Conservation (phyloP, 2,888 invertebrate genomes). For the Orchesella flavescens region DNA sequence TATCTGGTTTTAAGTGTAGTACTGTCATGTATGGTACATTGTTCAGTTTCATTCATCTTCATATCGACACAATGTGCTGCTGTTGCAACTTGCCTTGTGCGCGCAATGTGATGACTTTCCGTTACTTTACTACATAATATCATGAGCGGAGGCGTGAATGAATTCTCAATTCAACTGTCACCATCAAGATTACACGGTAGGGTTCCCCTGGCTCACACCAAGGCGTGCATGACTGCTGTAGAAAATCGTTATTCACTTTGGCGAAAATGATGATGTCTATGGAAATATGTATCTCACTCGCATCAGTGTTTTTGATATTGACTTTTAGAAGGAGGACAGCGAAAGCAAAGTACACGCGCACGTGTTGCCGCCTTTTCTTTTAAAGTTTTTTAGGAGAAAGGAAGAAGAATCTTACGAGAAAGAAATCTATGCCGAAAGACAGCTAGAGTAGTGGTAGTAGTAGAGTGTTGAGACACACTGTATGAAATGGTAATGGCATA, state of each 20-base stretch:
- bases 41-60: not conserved
- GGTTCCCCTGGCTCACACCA: slow-evolving; percentile 17
- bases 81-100: not conserved
- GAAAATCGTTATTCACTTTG: slow-evolving; percentile 41
- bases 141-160: slow-evolving; percentile 10
- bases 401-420: slow-evolving; percentile 19
- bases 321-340: not conserved
- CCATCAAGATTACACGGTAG: slow-evolving; percentile 55
- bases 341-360: not conserved
- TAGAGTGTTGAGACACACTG: no score
- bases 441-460: no score
- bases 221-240: not conserved
- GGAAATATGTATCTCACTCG: not conserved
- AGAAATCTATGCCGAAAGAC: no score
- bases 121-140: not conserved
- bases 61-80: not conserved
- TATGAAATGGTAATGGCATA: not conserved
- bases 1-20: no score
- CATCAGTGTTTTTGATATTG: not conserved
- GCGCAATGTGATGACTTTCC: no score
- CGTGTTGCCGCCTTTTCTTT: not conserved
- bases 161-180: slow-evolving; percentile 49
- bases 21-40: no score
- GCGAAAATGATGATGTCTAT: slow-evolving; percentile 30
- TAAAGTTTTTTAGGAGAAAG: slow-evolving; percentile 8